phyloP scores from a whole-genome alignment of 2,888 invertebrate species.

The Eustalomyia histrio region DNA sequence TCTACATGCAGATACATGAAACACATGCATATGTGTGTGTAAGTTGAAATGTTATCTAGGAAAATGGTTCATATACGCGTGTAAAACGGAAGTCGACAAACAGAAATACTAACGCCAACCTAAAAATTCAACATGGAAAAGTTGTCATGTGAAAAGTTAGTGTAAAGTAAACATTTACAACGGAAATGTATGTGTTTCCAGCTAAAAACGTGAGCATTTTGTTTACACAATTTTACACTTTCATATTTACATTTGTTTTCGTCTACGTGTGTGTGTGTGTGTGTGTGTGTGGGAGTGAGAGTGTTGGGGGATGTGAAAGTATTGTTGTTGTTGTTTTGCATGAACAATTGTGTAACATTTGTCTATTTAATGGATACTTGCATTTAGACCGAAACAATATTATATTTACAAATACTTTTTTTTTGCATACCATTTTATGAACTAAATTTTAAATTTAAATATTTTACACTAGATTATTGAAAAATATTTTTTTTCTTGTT shows the following conservation, averaged over 20 bases:
- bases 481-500: no score
- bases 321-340: neutral
- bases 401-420: slow-evolving; percentile 3
- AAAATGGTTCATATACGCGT: slow-evolving; percentile 15
- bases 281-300: neutral
- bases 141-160: slow-evolving; percentile 53
- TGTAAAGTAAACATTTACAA: slow-evolving; percentile 38
- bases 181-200: slow-evolving; percentile 50
- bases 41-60: slow-evolving; percentile 1
- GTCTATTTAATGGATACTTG: neutral
- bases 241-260: slow-evolving; percentile 38
- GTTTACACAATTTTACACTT: slow-evolving; percentile 57
- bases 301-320: neutral
- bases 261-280: slow-evolving; percentile 40
- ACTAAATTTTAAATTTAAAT: no score
- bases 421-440: neutral
- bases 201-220: slow-evolving; percentile 55
- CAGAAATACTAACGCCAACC: neutral
- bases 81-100: slow-evolving; percentile 35
- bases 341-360: slow-evolving; percentile 22
- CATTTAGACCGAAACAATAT: neutral
- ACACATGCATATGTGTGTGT: no score
- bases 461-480: no score
- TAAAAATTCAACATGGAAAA: slow-evolving; percentile 45
- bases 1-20: neutral